Base-by-base conservation (phyloP, 2,797 vertebrate genomes). In the Masticophis lateralis region DNA sequence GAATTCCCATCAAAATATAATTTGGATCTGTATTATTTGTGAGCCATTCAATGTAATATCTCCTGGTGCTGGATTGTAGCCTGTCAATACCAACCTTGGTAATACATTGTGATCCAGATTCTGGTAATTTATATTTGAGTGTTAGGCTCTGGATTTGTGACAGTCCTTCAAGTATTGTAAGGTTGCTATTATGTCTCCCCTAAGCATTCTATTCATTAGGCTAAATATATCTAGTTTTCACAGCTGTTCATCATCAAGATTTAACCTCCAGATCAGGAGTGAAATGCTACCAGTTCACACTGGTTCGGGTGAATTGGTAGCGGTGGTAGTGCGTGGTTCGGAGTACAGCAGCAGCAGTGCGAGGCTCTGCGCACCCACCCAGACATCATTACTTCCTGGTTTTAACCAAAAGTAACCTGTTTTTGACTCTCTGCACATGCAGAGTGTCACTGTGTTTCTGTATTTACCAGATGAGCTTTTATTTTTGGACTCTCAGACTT, bases 241-340 rank as follows among this genome's bases (percentile, higher is more conserved):
- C 14, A n/a, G 63, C 63, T 66, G 28, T 66, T 66, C 63, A 1
- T 66, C 63, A 66, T 32, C 66, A 69, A 32, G 66, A 16, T 69
- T 69, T 69, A 69, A 14, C 66, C 14, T 69, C 66, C 66, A 16
- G n/a, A 69, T 51, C 47, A 51, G 47, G 47, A 1, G 47, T 51
- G 47, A 51, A 51, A 51, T 51, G 47, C 47, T 51, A 51, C 47
- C 47, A 6, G 47, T 51, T 51, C 7, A 51, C 47, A 51, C 1
- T 1, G 6, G 47, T 51, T 51, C 1, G 1, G 6, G 47, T 6
- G 7, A 51, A 51, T 51, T 1, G 6, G 7, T 51, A 51, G 1
- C 6, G 6, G 47, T 51, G 47, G 47, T 6, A 1, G 47, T 6
- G 0, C 7, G 1, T 51, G 6, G 5, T 51, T 7, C 47, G 7